Evolutionary conservation across 2,888 invertebrate species (phyloP), one percentile per base, ranked within the genome.

Genomic region (Dioctria linearis): DNA sequence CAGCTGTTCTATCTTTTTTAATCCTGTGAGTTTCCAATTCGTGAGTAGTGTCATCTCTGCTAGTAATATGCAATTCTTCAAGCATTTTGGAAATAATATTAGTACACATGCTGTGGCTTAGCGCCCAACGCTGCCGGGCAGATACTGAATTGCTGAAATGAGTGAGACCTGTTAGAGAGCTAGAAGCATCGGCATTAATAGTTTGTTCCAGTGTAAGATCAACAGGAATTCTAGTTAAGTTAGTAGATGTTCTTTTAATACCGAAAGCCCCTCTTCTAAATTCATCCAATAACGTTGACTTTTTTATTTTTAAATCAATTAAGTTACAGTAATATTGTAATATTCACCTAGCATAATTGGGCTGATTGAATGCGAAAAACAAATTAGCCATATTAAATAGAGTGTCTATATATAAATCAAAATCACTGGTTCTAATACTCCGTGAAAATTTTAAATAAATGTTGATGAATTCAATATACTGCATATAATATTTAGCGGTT

Each of bases 151-250:
- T 85, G 2, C 84, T 85, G 9, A 83, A 80, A 69, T 83, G 71
- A 8, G 61, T 81, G 6, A 86, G 82, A 46, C 85, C 85, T 4
- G 84, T 83, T 3, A 86, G 79, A 75, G 80, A 82, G 51, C 82
- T 83, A 11, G 83, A 85, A 73, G 86, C 86, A 81, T 86, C 84
- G 39, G 84, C 85, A 81, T 86, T 87, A 4, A 87, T 85, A 0
- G 86, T 87, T 82, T 87, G 86, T 79, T 87, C 86, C 6, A 87
- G 76, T 13, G 84, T 84, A 5, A 87, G 79, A 82, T 87, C 87
- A 80, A 86, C 83, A 1, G 86, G 85, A 43, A 83, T 80, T 81
- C 84, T 83, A 4, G 87, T 87, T 83, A 86, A 87, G 13, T 85
- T 76, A 79, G 87, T 87, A 42, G 67, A 59, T 6, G 82, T 87